These are phyloP conservation scores for Arctopsyche grandis DNA, from an alignment of 1,140 invertebrate genomes.

Conservation along the genomic window DNA sequence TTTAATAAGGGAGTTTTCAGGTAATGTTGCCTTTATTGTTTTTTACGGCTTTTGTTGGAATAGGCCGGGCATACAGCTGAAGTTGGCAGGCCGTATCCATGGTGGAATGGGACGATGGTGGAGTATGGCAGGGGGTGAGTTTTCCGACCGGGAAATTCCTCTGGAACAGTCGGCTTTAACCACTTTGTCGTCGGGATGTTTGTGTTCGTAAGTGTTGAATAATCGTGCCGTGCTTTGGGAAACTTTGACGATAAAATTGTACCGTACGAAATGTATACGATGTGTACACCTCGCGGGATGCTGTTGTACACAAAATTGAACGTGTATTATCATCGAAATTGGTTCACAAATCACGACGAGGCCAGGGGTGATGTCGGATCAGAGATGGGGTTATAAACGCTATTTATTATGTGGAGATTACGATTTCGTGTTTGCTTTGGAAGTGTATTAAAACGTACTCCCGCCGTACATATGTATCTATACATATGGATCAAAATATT, in stretches of 20 bases:
- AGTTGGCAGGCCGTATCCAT: neutral
- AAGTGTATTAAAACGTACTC: too few relatives aligned
- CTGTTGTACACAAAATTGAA: neutral
- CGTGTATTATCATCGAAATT: neutral
- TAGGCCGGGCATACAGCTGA: slow-evolving; percentile 5
- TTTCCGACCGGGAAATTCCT: slow-evolving; percentile 5
- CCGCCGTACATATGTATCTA: too few relatives aligned
- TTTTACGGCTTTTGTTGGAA: slow-evolving; percentile 13
- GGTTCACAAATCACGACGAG: slow-evolving; percentile 2
- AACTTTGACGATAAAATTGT: neutral
- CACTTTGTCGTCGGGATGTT: slow-evolving; percentile 29
- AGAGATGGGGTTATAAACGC: neutral
- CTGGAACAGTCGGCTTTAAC: neutral
- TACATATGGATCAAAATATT: too few relatives aligned
- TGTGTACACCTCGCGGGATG: neutral
- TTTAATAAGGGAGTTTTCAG: neutral
- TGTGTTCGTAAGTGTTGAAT: slow-evolving; percentile 13
- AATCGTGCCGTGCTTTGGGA: neutral
- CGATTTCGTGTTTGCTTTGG: too few relatives aligned
- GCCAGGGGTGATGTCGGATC: neutral
- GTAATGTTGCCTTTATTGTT: slow-evolving; percentile 23
- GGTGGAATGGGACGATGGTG: neutral
- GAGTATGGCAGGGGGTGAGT: too few relatives aligned
- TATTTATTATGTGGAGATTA: too few relatives aligned
- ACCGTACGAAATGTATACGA: neutral